Evolutionary conservation across 2,888 invertebrate species (phyloP).

Genomic region (Cryptus armator): DNA sequence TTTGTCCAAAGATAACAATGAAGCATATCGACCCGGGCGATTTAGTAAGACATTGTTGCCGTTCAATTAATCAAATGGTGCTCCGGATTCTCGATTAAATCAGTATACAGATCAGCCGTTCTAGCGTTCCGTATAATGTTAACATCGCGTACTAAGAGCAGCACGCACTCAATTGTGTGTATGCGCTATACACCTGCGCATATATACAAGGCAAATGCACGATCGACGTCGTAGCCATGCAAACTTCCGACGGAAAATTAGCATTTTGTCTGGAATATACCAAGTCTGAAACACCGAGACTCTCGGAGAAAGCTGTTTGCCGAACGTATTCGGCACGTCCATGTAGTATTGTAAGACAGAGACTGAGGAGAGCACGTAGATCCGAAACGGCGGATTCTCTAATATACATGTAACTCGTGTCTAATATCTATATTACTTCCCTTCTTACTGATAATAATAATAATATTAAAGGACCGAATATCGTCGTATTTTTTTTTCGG

Average conservation of each 20-base stretch:
- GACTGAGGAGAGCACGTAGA: conserved; percentile 46
- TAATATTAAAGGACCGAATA: conserved; percentile 9
- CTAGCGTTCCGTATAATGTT: neutral
- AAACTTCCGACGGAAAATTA: conserved; percentile 78
- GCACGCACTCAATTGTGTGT: neutral
- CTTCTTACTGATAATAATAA: conserved; percentile 3
- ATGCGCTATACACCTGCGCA: neutral
- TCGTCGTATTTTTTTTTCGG: neutral
- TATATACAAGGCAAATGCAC: conserved; percentile 1
- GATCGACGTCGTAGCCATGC: conserved; percentile 39
- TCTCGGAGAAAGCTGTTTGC: conserved; percentile 34
- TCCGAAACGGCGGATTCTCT: conserved; percentile 41
- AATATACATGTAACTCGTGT: conserved; percentile 51
- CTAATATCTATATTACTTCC: conserved; percentile 35
- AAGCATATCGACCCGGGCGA: neutral
- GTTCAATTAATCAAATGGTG: neutral
- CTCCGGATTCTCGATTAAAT: neutral
- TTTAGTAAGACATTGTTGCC: neutral
- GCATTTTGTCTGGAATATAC: conserved; percentile 78
- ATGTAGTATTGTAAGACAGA: conserved; percentile 42
- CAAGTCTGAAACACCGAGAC: conserved; percentile 65
- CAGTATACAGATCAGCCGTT: conserved; percentile 3
- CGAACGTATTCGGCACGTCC: conserved; percentile 45
- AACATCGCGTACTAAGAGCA: neutral
- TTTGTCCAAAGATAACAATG: too few relatives aligned